Base-by-base conservation (phyloP, 2,888 invertebrate species). In the Chrysomela aeneicollis region DNA sequence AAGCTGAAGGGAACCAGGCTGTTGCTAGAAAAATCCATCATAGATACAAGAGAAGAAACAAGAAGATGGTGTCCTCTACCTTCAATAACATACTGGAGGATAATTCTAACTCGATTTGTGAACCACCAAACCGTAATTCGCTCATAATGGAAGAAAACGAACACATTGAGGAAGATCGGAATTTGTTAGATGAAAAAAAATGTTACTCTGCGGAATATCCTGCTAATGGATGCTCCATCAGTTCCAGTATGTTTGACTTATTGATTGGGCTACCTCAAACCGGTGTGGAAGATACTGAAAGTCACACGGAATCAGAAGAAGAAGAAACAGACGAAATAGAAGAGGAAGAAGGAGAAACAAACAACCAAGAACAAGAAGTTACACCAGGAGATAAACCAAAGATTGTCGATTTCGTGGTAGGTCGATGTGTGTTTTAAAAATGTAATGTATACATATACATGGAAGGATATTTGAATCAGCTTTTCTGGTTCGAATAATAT, bases 1-100 rank as follows among this genome's bases (percentile, higher is more conserved):
- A n/a, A 12, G 49, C 42, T 1, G 52, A 65, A 47, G 53, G 59
- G 21, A 60, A 63, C 17, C 35, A 50, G 15, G 21, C 18, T 6
- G 50, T 51, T 26, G 10, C 63, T 55, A 57, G 60, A 55, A 15
- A 64, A 32, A 47, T 22, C 3, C 49, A 49, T 15, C 15, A 42
- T 15, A 42, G 42, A 58, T 69, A 6, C 35, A 58, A 52, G 1
- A 66, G 74, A 15, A 71, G 67, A 47, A 66, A 70, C 19, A 76
- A 73, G 53, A 76, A 74, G 35, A 68, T 73, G 22, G 66, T 76
- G 18, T 76, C 75, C 0, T 74, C 76, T 18, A 77, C 76, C n/a
- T 61, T 72, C 35, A 72, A 71, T 12, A 68, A 53, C n/a, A 72
- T 77, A 55, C 54, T 77, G 32, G 76, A 77, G 15, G 55, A 64